A percentile compares a stretch with the other conserved stretches of the same genome.
phyloP scores from a whole-genome alignment of 2,113 vertebrate genomes.

The Poicephalus meyeri region DNA sequence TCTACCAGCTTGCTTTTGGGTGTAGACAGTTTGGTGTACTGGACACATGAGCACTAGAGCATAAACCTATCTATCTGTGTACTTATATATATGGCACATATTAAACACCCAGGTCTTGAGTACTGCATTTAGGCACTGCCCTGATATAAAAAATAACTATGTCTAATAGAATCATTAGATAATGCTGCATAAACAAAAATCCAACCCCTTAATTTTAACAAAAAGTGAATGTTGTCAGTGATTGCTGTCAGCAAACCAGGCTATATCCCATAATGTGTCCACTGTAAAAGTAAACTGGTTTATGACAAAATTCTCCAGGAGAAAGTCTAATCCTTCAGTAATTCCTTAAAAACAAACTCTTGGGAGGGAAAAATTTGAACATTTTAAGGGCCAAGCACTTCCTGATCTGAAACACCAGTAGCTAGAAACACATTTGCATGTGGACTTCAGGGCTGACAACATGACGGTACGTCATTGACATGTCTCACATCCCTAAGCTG shows the following conservation, averaged over 20 bases:
- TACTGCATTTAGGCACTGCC: background rate
- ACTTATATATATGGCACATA: background rate
- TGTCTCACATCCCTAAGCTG: background rate
- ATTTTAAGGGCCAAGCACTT: background rate
- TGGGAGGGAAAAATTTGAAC: background rate
- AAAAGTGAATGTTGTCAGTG: background rate
- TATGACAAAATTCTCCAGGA: background rate
- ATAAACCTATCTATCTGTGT: background rate
- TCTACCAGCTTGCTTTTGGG: background rate
- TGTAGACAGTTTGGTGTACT: background rate
- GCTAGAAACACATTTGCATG: background rate
- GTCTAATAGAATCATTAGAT: background rate
- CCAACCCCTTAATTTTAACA: background rate
- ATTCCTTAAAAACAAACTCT: background rate
- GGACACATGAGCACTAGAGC: background rate
- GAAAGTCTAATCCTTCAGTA: background rate
- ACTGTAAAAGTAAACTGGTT: background rate
- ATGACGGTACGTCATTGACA: background rate
- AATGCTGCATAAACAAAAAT: background rate
- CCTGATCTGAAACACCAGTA: background rate
- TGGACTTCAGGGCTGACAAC: background rate
- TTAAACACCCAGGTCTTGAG: background rate
- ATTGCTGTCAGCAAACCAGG: background rate
- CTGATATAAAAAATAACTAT: background rate
- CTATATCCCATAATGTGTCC: background rate